Conservation (phyloP, 1,140 invertebrate genomes). For the Drosophila bifasciata region DNA sequence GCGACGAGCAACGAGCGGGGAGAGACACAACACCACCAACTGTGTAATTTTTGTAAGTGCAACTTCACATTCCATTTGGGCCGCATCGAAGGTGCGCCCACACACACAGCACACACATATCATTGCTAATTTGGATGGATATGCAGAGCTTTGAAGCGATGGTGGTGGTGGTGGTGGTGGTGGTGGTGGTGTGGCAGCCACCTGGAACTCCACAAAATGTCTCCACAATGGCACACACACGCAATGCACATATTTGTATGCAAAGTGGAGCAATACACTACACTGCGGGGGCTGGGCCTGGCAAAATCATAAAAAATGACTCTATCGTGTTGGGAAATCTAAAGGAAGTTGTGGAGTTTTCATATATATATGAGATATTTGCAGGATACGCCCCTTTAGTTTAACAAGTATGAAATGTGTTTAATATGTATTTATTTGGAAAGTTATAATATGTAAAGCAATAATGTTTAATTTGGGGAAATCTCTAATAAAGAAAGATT, state of each 20-base stretch:
- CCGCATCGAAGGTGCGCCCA: constrained; percentile 56
- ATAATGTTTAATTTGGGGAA: too few relatives aligned
- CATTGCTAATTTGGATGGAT: constrained; percentile 58
- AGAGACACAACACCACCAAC: constrained; percentile 22
- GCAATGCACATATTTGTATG: too few relatives aligned
- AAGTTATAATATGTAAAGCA: too few relatives aligned
- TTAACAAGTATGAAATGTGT: too few relatives aligned
- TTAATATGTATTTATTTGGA: too few relatives aligned
- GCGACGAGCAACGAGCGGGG: too few relatives aligned
- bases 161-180: constrained; percentile 7
- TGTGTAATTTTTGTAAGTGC: constrained; percentile 62
- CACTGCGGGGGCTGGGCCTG: constrained; percentile 38
- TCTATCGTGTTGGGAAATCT: neutral
- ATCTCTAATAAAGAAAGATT: too few relatives aligned
- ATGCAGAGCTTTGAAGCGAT: constrained; percentile 16
- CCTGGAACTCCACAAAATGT: constrained; percentile 45
- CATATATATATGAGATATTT: too few relatives aligned
- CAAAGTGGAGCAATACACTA: constrained; percentile 40
- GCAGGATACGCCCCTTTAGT: neutral
- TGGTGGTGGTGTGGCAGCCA: constrained; percentile 30
- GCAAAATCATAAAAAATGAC: constrained; percentile 8
- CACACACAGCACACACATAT: constrained; percentile 32
- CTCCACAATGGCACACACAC: neutral
- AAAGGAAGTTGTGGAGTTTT: neutral
- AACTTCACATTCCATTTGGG: constrained; percentile 33